Evolutionary conservation across 2,797 vertebrate species (phyloP), one percentile per base, ranked within the genome.

Genomic region (Cyclopterus lumpus): DNA sequence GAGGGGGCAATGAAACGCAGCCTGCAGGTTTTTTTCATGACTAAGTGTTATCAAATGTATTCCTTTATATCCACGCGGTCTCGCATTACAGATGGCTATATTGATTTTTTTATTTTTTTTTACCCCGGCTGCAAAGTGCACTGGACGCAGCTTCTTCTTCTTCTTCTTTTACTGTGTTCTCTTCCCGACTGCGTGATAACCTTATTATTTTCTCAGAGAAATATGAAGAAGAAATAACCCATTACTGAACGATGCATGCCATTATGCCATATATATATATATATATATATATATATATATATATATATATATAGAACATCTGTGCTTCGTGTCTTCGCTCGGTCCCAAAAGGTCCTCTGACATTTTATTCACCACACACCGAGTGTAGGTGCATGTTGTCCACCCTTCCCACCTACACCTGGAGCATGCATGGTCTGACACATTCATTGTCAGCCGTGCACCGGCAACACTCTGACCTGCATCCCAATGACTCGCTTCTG

Each of bases 1-100:
- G 26, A 58, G 86, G 88, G n/a, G n/a, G n/a, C n/a, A 88, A 86
- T 81, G 83, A 91, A 90, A 88, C 77, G 79, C 51, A 80, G 89
- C 89, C 90, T 86, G 82, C 75, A 84, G 89, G 76, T 88, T 90
- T n/a, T n/a, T n/a, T n/a, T 49, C 91, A 88, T 92, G 90, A 91
- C 88, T 89, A 90, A 89, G 89, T 87, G 87, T 90, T 91, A 90
- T 90, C 81, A 91, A 88, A 93, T 88, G 77, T 71, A 84, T 92
- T 92, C 76, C 82, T 90, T 85, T 88, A 80, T 85, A 88, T 88
- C 88, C 85, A 86, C 85, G 46, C 73, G 85, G 77, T 86, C 81
- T 91, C 92, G 75, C 80, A 85, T 91, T 92, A 90, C 89, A 88
- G 78, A 84, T 78, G 80, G 64, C 73, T 77, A 22, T 83, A 93